A percentile compares a stretch with the other conserved stretches of the same genome.
Conservation (phyloP, 2,113 vertebrate species). For the Gila orcuttii region DNA sequence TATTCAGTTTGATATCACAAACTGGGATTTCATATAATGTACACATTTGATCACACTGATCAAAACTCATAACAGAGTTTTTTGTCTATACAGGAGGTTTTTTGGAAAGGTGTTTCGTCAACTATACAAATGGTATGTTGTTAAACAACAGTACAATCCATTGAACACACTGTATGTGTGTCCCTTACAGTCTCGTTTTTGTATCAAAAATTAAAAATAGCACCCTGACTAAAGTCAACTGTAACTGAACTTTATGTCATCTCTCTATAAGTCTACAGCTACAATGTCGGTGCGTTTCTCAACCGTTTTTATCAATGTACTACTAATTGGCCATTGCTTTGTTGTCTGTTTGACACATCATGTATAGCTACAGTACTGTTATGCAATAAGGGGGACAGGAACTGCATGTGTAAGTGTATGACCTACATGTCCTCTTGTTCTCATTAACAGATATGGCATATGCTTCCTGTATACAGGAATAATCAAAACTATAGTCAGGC, state of each 20-base stretch:
- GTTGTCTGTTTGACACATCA: conserved; percentile 6
- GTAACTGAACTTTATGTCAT: neutral
- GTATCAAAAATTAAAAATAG: neutral
- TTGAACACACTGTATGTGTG: neutral
- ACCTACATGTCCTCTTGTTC: neutral
- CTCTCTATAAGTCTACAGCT: conserved; percentile 9
- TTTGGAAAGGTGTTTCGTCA: neutral
- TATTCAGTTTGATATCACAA: no score
- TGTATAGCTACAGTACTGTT: neutral
- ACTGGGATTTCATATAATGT: no score
- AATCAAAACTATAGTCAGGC: neutral
- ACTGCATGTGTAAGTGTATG: neutral
- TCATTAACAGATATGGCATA: neutral
- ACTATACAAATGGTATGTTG: neutral
- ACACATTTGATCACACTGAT: neutral
- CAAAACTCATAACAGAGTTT: neutral
- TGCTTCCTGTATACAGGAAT: neutral
- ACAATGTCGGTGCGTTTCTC: neutral
- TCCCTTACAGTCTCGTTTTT: neutral
- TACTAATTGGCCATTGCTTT: conserved; percentile 49
- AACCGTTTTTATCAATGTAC: neutral
- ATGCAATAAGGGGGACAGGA: neutral
- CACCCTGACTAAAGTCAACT: neutral
- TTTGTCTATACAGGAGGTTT: neutral
- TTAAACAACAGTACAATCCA: neutral